Evolutionary conservation across 2,113 vertebrate genomes (phyloP), one percentile per base, ranked within the genome.

Genomic region (Dromaius novaehollandiae): DNA sequence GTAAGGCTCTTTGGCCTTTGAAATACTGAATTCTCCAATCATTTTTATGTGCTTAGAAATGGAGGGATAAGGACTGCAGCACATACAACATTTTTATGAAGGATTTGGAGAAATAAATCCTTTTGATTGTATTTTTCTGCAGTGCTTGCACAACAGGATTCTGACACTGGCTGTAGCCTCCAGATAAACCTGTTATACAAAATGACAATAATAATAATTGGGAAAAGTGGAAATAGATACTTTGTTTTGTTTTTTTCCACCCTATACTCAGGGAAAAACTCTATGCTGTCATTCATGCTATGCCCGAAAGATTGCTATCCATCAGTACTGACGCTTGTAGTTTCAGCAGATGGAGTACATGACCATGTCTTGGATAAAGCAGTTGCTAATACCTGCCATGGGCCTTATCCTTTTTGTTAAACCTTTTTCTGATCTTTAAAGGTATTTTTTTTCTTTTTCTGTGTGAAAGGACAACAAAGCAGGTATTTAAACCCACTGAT

Each of bases 191-290:
- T 89, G 25, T 13, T 74, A 19, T 48, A 40, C 48, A 84, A 90
- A 92, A 66, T 77, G 44, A 50, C 55, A 80, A 60, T 32, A 86
- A 76, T 36, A 86, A 81, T 22, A 58, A 86, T 82, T 78, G 74
- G 25, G 11, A 70, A 87, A 85, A 93, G 28, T 53, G 36, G 24
- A 44, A 95, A 68, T 6, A 63, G 21, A 26, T 60, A 83, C 19
- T 68, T 73, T n/a, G 6, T 38, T 58, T 58, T 58, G 1, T 0
- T 22, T 83, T 73, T 66, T 90, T 55, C 21, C 30, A 90, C 11
- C 4, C 11, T 32, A 13, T 40, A 46, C 6, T 66, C 55, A 61
- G 17, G 34, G 38, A 81, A 86, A 87, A 63, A 4, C 13, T 77
- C 42, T 86, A 7, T 42, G 26, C 17, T 89, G 19, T 81, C 38